Conservation (phyloP, 2,113 vertebrate genomes). For the Malurus alboscapulatus region DNA sequence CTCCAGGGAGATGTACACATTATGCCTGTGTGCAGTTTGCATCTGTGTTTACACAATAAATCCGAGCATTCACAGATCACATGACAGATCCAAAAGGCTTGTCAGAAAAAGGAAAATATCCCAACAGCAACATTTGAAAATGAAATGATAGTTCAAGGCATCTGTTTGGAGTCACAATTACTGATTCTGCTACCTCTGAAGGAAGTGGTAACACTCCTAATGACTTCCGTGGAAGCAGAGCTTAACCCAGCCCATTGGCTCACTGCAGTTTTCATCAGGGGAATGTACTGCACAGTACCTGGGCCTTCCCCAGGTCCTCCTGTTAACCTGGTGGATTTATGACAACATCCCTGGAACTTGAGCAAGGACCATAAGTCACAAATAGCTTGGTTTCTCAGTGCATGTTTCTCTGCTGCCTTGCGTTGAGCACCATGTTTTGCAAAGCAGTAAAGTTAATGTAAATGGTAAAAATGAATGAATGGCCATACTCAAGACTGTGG, state of each 20-base stretch:
- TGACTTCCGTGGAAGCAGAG: not conserved
- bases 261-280: not conserved
- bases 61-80: not conserved
- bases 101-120: not conserved
- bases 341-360: not conserved
- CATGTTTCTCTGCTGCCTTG: not conserved
- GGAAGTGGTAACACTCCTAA: not conserved
- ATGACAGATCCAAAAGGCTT: not conserved
- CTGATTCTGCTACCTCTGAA: not conserved
- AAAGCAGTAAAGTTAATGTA: not conserved
- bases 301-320: not conserved
- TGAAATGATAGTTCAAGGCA: not conserved
- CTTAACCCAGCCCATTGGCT: accelerated
- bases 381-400: not conserved
- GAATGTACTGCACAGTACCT: not conserved
- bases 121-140: not conserved
- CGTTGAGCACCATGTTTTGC: not conserved
- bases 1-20: not conserved
- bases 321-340: not conserved
- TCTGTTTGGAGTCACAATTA: not conserved
- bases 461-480: not conserved
- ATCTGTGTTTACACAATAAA: not conserved
- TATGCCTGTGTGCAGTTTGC: not conserved
- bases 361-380: not conserved
- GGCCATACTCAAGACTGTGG: not conserved